A percentile compares a stretch with the other conserved stretches of the same genome.
Conservation (phyloP, 2,888 invertebrate genomes). For the Cosmorhoe ocellata region DNA sequence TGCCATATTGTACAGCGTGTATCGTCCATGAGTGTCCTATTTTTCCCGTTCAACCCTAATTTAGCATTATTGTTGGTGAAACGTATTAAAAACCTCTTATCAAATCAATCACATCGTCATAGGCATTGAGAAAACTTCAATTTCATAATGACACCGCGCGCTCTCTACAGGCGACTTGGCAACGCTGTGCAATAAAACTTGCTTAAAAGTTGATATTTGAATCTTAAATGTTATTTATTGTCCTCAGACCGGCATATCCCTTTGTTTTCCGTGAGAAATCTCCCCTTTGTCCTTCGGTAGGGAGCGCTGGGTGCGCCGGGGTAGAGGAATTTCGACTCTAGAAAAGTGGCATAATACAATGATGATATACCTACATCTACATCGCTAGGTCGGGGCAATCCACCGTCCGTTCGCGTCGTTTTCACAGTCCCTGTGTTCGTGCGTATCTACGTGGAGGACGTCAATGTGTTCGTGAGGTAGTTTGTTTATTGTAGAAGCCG, state of each 20-base stretch:
- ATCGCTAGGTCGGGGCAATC: conserved; percentile 66
- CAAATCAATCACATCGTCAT: conserved; percentile 47
- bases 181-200: conserved; percentile 59
- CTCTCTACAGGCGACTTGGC: conserved; percentile 68
- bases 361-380: conserved; percentile 67
- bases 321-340: conserved; percentile 78
- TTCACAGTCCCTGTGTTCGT: conserved; percentile 62
- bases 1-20: conserved; percentile 50
- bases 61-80: conserved; percentile 34
- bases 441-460: conserved; percentile 68
- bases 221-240: conserved; percentile 58
- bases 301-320: conserved; percentile 72
- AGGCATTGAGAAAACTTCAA: conserved; percentile 55
- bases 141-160: conserved; percentile 64
- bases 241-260: conserved; percentile 69
- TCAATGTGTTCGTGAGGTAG: conserved; percentile 75
- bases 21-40: conserved; percentile 47
- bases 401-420: conserved; percentile 73
- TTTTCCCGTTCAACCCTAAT: conserved; percentile 47
- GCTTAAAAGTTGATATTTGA: conserved; percentile 54
- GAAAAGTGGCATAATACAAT: conserved; percentile 75
- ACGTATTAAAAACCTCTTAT: conserved; percentile 49
- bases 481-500: conserved; percentile 82
- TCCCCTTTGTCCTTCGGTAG: conserved; percentile 77
- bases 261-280: conserved; percentile 77